Percentiles rank a stretch among this genome's conserved stretches.
phyloP scores from a whole-genome alignment of 2,113 vertebrate species.

The Holacanthus passer region DNA sequence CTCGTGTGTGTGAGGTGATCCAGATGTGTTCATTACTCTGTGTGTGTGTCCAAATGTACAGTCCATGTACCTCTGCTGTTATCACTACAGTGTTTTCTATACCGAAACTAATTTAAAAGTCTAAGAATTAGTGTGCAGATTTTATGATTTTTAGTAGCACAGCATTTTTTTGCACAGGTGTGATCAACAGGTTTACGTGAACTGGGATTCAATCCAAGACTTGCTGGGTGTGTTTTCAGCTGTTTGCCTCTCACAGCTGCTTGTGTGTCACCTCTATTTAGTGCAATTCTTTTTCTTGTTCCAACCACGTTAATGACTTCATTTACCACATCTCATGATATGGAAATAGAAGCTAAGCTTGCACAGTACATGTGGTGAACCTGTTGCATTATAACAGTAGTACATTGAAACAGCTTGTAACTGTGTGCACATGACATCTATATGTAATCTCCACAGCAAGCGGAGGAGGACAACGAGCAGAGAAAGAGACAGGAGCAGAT shows the following conservation, averaged over 20 bases:
- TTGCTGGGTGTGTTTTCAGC: neutral
- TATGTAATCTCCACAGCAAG: constrained; percentile 85
- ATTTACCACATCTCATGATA: neutral
- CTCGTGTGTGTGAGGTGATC: neutral
- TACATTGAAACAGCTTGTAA: neutral
- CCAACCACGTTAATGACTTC: neutral
- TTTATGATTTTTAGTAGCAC: neutral
- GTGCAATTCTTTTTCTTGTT: neutral
- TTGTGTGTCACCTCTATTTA: neutral
- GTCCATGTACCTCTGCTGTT: too few relatives aligned
- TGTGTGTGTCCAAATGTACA: too few relatives aligned
- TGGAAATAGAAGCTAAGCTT: neutral
- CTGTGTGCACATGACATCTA: neutral
- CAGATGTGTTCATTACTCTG: neutral
- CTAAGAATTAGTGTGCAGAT: too few relatives aligned
- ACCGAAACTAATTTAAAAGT: neutral
- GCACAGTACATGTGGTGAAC: neutral
- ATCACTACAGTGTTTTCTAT: neutral
- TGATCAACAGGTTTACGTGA: neutral
- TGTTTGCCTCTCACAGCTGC: constrained; percentile 1
- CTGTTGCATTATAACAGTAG: neutral
- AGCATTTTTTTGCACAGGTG: too few relatives aligned
- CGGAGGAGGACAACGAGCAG: constrained; percentile 94
- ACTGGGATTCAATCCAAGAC: neutral
- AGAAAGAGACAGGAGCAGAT: constrained; percentile 94